These are phyloP conservation scores for Diloba caeruleocephala DNA, from an alignment of 2,888 invertebrate genomes.

Conservation along the genomic window DNA sequence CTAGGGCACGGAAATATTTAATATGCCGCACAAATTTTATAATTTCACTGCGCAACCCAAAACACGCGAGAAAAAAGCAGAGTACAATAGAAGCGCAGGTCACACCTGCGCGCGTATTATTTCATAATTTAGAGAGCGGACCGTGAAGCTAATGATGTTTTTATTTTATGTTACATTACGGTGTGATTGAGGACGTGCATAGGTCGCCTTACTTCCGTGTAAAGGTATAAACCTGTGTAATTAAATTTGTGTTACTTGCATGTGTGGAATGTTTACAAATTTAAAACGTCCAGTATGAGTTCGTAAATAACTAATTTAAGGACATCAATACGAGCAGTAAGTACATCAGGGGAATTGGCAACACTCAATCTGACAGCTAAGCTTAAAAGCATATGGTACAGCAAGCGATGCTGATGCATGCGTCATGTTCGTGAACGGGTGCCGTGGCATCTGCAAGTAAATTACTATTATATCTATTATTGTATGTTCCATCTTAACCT, in stretches of 20 bases:
- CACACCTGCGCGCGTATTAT: slow-evolving; percentile 76
- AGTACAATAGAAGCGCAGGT: slow-evolving; percentile 57
- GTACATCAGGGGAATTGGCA: too few species aligned
- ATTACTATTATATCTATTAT: too few species aligned
- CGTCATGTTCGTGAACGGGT: too few species aligned
- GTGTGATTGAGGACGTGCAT: slow-evolving; percentile 63
- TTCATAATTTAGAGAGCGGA: slow-evolving; percentile 71
- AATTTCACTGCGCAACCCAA: slow-evolving; percentile 44
- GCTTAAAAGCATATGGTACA: too few species aligned
- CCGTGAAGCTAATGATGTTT: slow-evolving; percentile 67
- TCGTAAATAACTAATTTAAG: too few species aligned
- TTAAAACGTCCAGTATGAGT: too few species aligned
- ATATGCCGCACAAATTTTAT: neutral
- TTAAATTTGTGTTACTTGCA: slow-evolving; percentile 44
- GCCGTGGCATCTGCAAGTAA: too few species aligned
- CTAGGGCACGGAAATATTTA: too few species aligned
- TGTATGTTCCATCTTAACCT: too few species aligned
- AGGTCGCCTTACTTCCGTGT: slow-evolving; percentile 36
- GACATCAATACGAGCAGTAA: too few species aligned
- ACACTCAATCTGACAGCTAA: too few species aligned
- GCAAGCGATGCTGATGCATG: too few species aligned
- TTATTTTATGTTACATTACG: slow-evolving; percentile 63
- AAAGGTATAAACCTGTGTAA: slow-evolving; percentile 40
- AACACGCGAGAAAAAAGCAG: slow-evolving; percentile 55
- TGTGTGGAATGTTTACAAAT: slow-evolving; percentile 8